Conservation (phyloP, 2,888 invertebrate genomes). For the Deilephila porcellus region DNA sequence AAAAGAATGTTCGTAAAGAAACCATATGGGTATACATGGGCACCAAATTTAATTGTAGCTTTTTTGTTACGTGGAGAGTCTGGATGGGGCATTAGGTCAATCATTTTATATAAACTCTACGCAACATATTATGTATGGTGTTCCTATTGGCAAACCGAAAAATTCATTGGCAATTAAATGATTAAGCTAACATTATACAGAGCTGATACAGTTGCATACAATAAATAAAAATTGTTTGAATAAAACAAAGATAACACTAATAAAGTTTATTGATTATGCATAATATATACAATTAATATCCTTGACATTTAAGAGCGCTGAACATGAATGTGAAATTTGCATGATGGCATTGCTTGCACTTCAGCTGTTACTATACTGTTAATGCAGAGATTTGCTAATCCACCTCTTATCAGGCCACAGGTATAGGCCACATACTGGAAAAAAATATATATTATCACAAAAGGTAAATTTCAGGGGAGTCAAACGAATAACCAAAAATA, state of each 20-base stretch:
- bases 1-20: too few relatives aligned
- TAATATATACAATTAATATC: background rate
- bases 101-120: too few relatives aligned
- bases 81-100: too few relatives aligned
- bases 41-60: too few relatives aligned
- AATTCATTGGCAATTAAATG: background rate
- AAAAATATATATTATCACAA: slow-evolving; percentile 43
- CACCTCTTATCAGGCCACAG: slow-evolving; percentile 97
- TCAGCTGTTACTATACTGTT: slow-evolving; percentile 98
- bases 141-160: too few relatives aligned
- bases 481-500: background rate
- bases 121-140: too few relatives aligned
- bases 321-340: slow-evolving; percentile 96
- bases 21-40: too few relatives aligned
- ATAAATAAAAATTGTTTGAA: background rate
- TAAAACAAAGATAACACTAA: slow-evolving; percentile 31
- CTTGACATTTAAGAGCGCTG: slow-evolving; percentile 85
- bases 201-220: background rate
- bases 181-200: background rate
- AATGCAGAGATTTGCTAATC: slow-evolving; percentile 96
- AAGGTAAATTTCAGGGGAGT: background rate
- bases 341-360: slow-evolving; percentile 95
- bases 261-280: slow-evolving; percentile 14
- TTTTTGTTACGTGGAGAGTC: too few relatives aligned
- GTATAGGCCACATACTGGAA: slow-evolving; percentile 95